Evolutionary conservation across 23 tunicate species (phyloP).

Genomic region (Ascidia mentula): DNA sequence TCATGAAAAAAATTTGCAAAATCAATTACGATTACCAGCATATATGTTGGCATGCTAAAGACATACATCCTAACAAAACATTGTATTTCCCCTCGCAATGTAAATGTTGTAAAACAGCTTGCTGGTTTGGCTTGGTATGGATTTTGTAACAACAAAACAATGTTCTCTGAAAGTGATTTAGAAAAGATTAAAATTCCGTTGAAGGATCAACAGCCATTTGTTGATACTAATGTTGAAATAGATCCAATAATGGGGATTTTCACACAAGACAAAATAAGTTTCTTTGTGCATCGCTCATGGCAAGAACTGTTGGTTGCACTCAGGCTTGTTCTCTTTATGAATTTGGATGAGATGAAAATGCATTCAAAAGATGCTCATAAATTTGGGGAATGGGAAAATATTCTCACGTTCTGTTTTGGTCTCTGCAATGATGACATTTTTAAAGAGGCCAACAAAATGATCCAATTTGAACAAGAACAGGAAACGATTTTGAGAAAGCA

Average conservation of each 20-base stretch:
- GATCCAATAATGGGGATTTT: neutral
- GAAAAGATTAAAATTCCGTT: neutral
- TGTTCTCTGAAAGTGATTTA: neutral
- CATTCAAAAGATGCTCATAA: neutral
- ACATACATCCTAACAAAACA: neutral
- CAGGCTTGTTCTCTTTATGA: neutral
- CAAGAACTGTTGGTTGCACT: constrained; percentile 9
- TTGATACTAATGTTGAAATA: neutral
- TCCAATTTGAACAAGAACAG: neutral
- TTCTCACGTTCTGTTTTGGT: neutral
- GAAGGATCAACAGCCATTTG: neutral
- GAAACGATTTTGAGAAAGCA: neutral
- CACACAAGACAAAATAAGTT: neutral
- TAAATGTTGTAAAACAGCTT: neutral
- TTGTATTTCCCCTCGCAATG: neutral
- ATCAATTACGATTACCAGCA: neutral
- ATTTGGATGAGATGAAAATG: neutral
- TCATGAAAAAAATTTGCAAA: too few species aligned
- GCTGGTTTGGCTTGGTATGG: neutral
- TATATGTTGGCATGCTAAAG: neutral
- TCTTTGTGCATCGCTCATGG: constrained; percentile 1
- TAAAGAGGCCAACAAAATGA: neutral
- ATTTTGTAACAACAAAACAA: neutral
- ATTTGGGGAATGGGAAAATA: neutral
- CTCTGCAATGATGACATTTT: neutral